Evolutionary conservation across 1,140 invertebrate species (phyloP), one percentile per base, ranked within the genome.

Genomic region (Calosoma granatense): DNA sequence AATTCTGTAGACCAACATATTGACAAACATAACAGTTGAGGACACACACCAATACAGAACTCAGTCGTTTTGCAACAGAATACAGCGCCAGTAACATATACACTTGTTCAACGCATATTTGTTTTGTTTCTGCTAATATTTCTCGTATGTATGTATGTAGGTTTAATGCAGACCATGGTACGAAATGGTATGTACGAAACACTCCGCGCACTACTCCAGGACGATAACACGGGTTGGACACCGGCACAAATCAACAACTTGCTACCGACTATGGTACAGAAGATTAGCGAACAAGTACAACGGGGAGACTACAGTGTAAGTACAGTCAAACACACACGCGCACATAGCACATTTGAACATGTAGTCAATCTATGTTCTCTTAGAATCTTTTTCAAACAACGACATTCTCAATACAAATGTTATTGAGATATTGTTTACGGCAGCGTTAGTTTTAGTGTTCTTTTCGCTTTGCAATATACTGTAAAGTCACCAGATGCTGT

Each of bases 211-310:
- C 65, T 70, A 9, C 55, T 70, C 6, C 55, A 61, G 26, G 59
- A 61, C 43, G 69, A 70, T 23, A 67, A 70, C 60, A 65, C 67
- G 2, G 59, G 54, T 1, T 68, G 64, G 62, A 65, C 61, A 1
- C 60, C 63, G 6, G 36, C 57, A 9, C 66, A 70, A 57, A 63
- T 70, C 20, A 65, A 59, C 22, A 58, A 60, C 9, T 64, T 69
- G 6, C 55, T 69, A 15, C 67, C 69, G 1, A 58, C 61, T 9
- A 54, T 69, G 12, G 54, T 67, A 11, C 59, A 64, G 14, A 62
- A 66, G 23, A 41, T 69, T 39, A 60, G 60, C 17, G 56, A 62
- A 1, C 58, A 65, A 59, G 21, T 62, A n/a, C 17, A 19, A 14
- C 12, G 6, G 22, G 51, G 54, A 15, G 55, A 60, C 36, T 12